Evolutionary conservation across 1,140 invertebrate genomes (phyloP).

Genomic region (Sycophila sp.): DNA sequence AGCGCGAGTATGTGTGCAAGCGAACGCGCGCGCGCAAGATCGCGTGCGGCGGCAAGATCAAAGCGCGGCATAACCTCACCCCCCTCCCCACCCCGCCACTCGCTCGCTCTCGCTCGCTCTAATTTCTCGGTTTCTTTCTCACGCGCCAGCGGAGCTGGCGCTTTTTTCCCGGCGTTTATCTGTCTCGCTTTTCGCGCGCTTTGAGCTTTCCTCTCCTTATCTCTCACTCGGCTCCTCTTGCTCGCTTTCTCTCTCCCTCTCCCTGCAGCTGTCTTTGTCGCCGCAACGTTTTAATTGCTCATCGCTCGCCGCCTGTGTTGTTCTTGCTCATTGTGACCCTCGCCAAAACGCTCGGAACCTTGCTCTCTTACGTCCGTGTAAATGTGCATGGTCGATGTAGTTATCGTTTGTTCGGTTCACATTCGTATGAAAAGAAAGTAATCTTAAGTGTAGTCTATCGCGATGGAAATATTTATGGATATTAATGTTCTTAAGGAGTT

Average conservation of each 20-base stretch:
- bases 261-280: background rate
- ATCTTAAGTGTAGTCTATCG: too few relatives aligned
- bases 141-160: conserved; percentile 1
- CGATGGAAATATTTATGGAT: too few relatives aligned
- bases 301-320: background rate
- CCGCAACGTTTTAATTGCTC: background rate
- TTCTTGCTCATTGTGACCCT: too few relatives aligned
- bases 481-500: too few relatives aligned
- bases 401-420: too few relatives aligned
- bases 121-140: conserved; percentile 35
- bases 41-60: conserved; percentile 64
- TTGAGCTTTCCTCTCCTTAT: too few relatives aligned
- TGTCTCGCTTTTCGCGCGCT: background rate
- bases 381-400: too few relatives aligned
- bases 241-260: background rate
- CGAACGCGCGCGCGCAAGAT: conserved; percentile 55
- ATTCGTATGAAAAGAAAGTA: too few relatives aligned
- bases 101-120: conserved; percentile 38
- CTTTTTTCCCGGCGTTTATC: background rate
- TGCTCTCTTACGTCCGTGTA: background rate
- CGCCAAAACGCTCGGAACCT: background rate
- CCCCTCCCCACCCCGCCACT: conserved; percentile 21
- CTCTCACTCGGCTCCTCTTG: background rate
- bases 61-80: conserved; percentile 47
- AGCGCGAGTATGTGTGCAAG: conserved; percentile 39